A percentile compares a stretch with the other conserved stretches of the same genome.
These are phyloP conservation scores for Chrysopa pallens DNA, from an alignment of 1,140 invertebrate genomes.

Conservation along the genomic window DNA sequence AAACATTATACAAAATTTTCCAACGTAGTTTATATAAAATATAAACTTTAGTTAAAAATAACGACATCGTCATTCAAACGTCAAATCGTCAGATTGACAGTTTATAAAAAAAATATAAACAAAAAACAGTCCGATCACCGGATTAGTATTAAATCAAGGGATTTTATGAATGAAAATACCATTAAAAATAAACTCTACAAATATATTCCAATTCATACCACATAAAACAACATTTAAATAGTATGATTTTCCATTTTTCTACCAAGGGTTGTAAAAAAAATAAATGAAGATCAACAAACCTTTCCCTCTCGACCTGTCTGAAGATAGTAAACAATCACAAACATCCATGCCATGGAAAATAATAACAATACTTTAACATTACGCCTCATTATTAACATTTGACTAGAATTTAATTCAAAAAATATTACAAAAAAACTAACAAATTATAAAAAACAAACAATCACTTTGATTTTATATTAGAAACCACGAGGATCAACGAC, in stretches of 20 bases:
- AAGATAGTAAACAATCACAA: conserved; percentile 28
- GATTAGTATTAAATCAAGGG: no score
- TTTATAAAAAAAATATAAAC: no score
- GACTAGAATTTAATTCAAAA: not conserved
- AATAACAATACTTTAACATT: conserved; percentile 27
- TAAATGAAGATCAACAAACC: not conserved
- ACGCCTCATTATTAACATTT: conserved; percentile 19
- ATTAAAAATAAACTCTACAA: not conserved
- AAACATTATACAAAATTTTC: no score
- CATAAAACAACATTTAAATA: not conserved
- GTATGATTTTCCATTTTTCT: not conserved
- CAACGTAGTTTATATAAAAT: no score
- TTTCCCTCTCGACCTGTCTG: conserved; percentile 17
- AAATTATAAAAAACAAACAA: not conserved
- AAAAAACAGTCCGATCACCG: no score
- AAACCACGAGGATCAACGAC: not conserved
- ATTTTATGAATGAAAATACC: not conserved
- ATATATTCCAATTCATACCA: not conserved
- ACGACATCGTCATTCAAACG: no score
- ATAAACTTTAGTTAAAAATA: no score
- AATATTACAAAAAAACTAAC: not conserved
- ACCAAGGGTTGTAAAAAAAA: not conserved
- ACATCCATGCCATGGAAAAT: conserved; percentile 28
- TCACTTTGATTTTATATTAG: not conserved
- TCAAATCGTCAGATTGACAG: no score